Conservation (phyloP, 2,797 vertebrate genomes). For the Odontamblyopus rebecca region DNA sequence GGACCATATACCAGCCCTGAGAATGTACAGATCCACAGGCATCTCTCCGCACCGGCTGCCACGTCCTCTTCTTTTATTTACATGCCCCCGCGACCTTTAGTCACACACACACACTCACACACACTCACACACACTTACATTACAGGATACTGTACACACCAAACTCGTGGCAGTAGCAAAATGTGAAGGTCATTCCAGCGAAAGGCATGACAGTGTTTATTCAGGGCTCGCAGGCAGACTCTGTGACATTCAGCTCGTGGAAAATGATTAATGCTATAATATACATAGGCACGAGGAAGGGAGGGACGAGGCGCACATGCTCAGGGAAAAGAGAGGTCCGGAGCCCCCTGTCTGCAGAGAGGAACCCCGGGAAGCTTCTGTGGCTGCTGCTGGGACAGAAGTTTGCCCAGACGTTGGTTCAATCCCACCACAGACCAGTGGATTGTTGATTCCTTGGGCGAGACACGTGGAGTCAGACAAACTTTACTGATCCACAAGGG, state of each 20-base stretch:
- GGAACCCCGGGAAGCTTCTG: neutral
- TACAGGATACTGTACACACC: slow-evolving; percentile 24
- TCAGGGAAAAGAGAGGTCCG: slow-evolving; percentile 2
- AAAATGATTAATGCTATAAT: slow-evolving; percentile 74
- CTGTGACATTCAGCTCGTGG: slow-evolving; percentile 70
- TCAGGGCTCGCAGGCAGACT: slow-evolving; percentile 68
- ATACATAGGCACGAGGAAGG: slow-evolving; percentile 60
- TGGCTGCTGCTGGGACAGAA: neutral
- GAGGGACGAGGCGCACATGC: slow-evolving; percentile 12
- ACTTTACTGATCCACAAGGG: too few species aligned
- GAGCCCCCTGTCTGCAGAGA: neutral
- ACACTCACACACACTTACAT: slow-evolving; percentile 27
- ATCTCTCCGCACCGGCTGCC: slow-evolving; percentile 47
- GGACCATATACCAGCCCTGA: slow-evolving; percentile 51
- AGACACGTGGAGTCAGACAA: too few species aligned
- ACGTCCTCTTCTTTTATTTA: slow-evolving; percentile 67
- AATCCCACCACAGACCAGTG: too few species aligned
- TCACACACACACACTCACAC: slow-evolving; percentile 28
- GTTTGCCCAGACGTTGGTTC: neutral
- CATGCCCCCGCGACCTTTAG: slow-evolving; percentile 65
- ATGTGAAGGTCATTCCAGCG: slow-evolving; percentile 74
- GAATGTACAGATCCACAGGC: slow-evolving; percentile 58
- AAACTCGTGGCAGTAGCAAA: slow-evolving; percentile 58
- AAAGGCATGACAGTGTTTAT: slow-evolving; percentile 75
- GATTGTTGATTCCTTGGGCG: too few species aligned